A percentile compares a stretch with the other conserved stretches of the same genome.
These are phyloP conservation scores for Polyommatus icarus DNA, from an alignment of 2,888 invertebrate genomes.

Conservation along the genomic window DNA sequence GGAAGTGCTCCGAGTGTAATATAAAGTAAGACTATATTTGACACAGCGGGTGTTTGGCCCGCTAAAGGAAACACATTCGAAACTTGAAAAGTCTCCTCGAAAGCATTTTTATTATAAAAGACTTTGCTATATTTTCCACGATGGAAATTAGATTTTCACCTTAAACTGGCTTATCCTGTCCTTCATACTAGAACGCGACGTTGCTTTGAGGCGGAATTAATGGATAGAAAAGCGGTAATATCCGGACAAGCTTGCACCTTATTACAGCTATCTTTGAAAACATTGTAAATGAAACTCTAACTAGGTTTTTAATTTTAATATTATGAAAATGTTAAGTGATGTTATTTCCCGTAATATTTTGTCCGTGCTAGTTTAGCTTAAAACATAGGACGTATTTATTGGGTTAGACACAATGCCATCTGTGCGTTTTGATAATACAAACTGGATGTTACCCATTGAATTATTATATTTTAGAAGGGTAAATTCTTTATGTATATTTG, in stretches of 20 bases:
- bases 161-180: slow-evolving; percentile 26
- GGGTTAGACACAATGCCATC: neutral
- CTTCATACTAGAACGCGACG: slow-evolving; percentile 11
- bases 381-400: too few relatives aligned
- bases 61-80: slow-evolving; percentile 24
- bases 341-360: neutral
- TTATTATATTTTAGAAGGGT: too few relatives aligned
- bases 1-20: slow-evolving; percentile 34
- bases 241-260: slow-evolving; percentile 5
- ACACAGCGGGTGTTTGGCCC: slow-evolving; percentile 26
- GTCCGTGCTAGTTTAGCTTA: neutral
- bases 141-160: slow-evolving; percentile 23
- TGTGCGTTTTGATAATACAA: neutral
- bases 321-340: neutral
- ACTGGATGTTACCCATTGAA: too few relatives aligned
- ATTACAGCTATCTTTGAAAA: slow-evolving; percentile 19
- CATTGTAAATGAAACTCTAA: neutral
- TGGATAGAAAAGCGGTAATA: slow-evolving; percentile 21
- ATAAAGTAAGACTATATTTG: slow-evolving; percentile 30
- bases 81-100: slow-evolving; percentile 24
- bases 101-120: slow-evolving; percentile 18
- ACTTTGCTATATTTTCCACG: slow-evolving; percentile 9
- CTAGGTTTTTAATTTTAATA: slow-evolving; percentile 9
- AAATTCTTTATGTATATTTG: neutral
- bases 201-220: slow-evolving; percentile 23